Evolutionary conservation across 2,888 invertebrate species (phyloP).

Genomic region (Acleris literana): DNA sequence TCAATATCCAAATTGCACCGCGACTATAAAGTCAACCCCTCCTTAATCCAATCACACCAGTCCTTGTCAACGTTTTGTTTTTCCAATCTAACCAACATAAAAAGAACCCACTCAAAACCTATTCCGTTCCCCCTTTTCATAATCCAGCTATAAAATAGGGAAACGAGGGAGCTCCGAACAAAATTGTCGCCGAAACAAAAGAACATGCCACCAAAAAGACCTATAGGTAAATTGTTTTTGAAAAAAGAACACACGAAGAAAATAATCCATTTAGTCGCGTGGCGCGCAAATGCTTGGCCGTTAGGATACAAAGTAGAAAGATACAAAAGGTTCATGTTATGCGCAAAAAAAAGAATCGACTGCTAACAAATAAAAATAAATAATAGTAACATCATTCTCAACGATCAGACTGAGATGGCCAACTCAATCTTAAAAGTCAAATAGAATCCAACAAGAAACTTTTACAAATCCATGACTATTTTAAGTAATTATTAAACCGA

Average conservation of each 20-base stretch:
- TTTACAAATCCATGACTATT: too few species aligned
- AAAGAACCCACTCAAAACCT: slow-evolving; percentile 49
- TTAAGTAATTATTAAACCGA: too few species aligned
- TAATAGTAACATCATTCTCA: too few species aligned
- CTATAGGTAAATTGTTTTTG: slow-evolving; percentile 59
- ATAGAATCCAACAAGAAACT: too few species aligned
- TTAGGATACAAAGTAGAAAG: slow-evolving; percentile 17
- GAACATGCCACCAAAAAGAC: slow-evolving; percentile 50
- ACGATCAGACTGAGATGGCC: too few species aligned
- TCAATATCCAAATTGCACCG: slow-evolving; percentile 81
- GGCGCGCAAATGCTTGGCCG: slow-evolving; percentile 62
- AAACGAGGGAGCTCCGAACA: slow-evolving; percentile 49
- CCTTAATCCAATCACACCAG: slow-evolving; percentile 80
- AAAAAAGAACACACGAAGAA: slow-evolving; percentile 78
- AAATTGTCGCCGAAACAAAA: slow-evolving; percentile 56
- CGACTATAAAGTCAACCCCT: slow-evolving; percentile 80
- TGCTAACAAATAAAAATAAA: too few species aligned
- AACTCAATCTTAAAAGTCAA: too few species aligned
- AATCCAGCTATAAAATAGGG: slow-evolving; percentile 27
- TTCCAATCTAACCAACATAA: slow-evolving; percentile 58
- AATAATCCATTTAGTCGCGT: slow-evolving; percentile 83
- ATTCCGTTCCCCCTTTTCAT: slow-evolving; percentile 5
- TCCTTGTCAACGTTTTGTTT: slow-evolving; percentile 82
- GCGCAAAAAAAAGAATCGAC: too few species aligned
- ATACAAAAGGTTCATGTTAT: slow-evolving; percentile 7